phyloP scores from a whole-genome alignment of 2,797 vertebrate species.

The Petrocephalus schoutedeni region DNA sequence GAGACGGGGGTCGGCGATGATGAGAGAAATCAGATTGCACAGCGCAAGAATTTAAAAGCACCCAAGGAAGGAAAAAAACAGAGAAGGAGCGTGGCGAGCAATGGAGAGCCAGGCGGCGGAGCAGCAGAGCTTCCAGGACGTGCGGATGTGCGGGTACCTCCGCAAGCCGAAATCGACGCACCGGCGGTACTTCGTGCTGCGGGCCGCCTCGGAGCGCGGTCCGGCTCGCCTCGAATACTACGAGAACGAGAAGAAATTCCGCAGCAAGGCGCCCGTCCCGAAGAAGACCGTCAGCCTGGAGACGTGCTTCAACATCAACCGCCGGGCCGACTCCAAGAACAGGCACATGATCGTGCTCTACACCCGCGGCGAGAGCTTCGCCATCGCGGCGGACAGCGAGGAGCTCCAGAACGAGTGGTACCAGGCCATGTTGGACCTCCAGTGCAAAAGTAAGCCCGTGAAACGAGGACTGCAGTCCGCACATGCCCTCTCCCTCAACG shows the following conservation, averaged over 20 bases:
- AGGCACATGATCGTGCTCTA: constrained; percentile 75
- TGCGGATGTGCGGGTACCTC: constrained; percentile 76
- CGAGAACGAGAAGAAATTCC: constrained; percentile 79
- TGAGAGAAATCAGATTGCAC: constrained; percentile 34
- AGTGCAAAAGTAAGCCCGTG: constrained; percentile 64
- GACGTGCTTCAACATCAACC: constrained; percentile 75
- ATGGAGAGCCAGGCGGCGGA: constrained; percentile 69
- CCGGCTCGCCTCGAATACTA: constrained; percentile 73
- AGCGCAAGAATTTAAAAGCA: constrained; percentile 30
- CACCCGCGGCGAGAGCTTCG: constrained; percentile 73
- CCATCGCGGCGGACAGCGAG: constrained; percentile 71
- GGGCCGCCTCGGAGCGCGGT: constrained; percentile 64
- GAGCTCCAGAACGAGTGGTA: constrained; percentile 74
- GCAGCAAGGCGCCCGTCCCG: constrained; percentile 63
- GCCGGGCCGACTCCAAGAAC: constrained; percentile 71
- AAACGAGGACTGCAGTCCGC: constrained; percentile 18
- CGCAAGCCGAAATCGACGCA: constrained; percentile 80
- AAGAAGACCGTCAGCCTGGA: constrained; percentile 66
- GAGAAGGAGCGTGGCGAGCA: constrained; percentile 37
- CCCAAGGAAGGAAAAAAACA: constrained; percentile 16
- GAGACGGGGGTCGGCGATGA: constrained; percentile 37
- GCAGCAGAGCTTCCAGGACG: constrained; percentile 66
- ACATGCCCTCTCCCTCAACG: constrained; percentile 29
- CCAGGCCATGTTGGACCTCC: constrained; percentile 71
- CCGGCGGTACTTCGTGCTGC: constrained; percentile 75